phyloP scores from a whole-genome alignment of 2,113 vertebrate genomes.

The Laticauda colubrina region DNA sequence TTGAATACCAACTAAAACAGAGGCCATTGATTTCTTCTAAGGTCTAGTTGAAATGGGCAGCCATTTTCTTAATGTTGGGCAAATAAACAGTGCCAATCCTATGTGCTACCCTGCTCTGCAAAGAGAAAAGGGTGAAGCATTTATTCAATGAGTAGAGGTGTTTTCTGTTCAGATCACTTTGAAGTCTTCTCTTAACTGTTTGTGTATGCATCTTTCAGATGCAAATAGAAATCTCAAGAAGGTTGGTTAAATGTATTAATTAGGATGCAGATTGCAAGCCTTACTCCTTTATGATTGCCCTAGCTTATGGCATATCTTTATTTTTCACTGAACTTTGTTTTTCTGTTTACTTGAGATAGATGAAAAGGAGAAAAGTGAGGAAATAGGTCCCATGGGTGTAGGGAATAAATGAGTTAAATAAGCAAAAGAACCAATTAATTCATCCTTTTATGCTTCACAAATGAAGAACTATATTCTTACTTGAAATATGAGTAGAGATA shows the following conservation, averaged over 20 bases:
- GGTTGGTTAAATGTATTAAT: slow-evolving; percentile 5
- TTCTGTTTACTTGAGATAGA: slow-evolving; percentile 22
- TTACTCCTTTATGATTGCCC: slow-evolving; percentile 18
- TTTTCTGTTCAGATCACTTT: not conserved
- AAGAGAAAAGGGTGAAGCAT: not conserved
- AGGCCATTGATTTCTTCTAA: slow-evolving; percentile 5
- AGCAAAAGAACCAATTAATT: not conserved
- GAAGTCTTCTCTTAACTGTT: not conserved
- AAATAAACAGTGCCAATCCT: not conserved
- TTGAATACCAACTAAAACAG: slow-evolving; percentile 9
- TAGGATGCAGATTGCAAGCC: slow-evolving; percentile 21
- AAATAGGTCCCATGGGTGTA: slow-evolving; percentile 4
- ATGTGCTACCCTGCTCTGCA: not conserved
- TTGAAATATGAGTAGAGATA: slow-evolving; percentile 30
- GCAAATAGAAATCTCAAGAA: slow-evolving; percentile 23
- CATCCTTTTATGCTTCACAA: slow-evolving; percentile 4
- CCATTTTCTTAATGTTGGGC: not conserved
- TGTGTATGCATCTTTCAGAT: not conserved
- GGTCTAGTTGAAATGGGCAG: not conserved
- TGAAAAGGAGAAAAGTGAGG: slow-evolving; percentile 6
- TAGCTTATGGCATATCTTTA: slow-evolving; percentile 43
- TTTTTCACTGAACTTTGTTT: slow-evolving; percentile 26
- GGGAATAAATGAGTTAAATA: slow-evolving; percentile 27
- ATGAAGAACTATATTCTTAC: not conserved
- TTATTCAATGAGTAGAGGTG: not conserved